Evolutionary conservation across 2,797 vertebrate genomes (phyloP).

Genomic region (Sebastes iracundus): DNA sequence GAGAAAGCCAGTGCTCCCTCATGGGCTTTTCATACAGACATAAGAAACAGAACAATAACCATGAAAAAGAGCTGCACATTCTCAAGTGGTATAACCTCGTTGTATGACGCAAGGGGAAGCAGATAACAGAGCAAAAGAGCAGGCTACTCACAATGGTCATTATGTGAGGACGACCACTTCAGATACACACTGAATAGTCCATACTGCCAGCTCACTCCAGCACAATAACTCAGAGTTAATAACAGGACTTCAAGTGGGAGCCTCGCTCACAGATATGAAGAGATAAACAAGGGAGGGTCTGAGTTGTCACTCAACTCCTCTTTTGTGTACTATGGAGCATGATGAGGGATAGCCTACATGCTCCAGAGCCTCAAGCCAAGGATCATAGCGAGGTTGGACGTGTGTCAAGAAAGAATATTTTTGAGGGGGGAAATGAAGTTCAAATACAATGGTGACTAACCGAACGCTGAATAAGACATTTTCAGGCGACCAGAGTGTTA

Average conservation of each 20-base stretch:
- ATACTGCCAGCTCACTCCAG: not conserved
- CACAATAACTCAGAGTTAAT: conserved; percentile 9
- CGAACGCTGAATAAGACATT: no score
- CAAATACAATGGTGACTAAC: not conserved
- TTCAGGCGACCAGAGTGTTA: no score
- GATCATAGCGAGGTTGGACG: not conserved
- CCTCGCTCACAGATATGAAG: not conserved
- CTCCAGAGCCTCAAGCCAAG: conserved; percentile 1
- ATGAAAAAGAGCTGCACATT: not conserved
- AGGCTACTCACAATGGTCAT: conserved; percentile 25
- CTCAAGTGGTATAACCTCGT: not conserved
- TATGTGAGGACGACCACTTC: conserved; percentile 37
- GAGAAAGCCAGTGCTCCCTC: not conserved
- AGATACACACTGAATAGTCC: not conserved
- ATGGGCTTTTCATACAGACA: not conserved
- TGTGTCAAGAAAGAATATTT: not conserved
- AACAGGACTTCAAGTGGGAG: conserved; percentile 5
- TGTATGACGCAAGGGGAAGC: conserved; percentile 17
- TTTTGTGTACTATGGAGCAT: not conserved
- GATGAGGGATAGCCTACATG: not conserved
- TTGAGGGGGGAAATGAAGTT: not conserved
- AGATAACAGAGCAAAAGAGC: not conserved
- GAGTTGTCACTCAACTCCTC: conserved; percentile 21
- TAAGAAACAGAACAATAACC: not conserved
- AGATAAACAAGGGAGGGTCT: conserved; percentile 38